These are phyloP conservation scores for Chelmon rostratus DNA, from an alignment of 2,797 vertebrate genomes.

Conservation along the genomic window DNA sequence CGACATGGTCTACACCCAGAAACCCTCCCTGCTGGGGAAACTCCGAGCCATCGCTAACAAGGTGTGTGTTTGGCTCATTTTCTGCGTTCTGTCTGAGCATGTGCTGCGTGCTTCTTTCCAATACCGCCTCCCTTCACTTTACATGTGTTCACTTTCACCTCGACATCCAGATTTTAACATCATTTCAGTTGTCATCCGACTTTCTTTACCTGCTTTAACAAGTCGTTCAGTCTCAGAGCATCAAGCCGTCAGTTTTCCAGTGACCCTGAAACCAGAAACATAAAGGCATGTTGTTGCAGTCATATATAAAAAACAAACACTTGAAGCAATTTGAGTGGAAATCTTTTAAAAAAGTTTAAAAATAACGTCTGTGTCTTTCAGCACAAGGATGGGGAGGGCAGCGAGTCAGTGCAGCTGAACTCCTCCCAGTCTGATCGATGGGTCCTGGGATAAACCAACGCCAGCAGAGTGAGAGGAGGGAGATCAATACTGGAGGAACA, in stretches of 20 bases:
- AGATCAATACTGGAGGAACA: constrained; percentile 18
- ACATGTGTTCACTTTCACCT: not conserved
- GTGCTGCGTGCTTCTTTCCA: too few species aligned
- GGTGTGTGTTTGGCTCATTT: constrained; percentile 79
- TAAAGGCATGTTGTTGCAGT: too few species aligned
- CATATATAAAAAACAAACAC: too few species aligned
- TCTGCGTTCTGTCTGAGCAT: not conserved
- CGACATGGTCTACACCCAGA: constrained; percentile 94
- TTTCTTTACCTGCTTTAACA: not conserved
- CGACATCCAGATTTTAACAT: not conserved
- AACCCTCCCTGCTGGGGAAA: constrained; percentile 93
- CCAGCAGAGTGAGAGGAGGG: not conserved
- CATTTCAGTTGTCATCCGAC: not conserved
- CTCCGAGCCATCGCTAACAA: constrained; percentile 95
- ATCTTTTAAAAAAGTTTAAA: too few species aligned
- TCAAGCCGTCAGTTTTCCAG: not conserved
- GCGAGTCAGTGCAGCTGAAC: constrained; percentile 83
- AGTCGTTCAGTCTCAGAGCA: not conserved
- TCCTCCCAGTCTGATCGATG: constrained; percentile 78
- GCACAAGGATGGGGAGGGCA: constrained; percentile 72
- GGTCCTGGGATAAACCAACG: constrained; percentile 66
- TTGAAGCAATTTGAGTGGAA: too few species aligned
- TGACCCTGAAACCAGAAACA: not conserved
- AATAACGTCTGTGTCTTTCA: too few species aligned
- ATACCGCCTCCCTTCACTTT: too few species aligned